Conservation (phyloP, 2,888 invertebrate species). For the Lumbricus terrestris region DNA sequence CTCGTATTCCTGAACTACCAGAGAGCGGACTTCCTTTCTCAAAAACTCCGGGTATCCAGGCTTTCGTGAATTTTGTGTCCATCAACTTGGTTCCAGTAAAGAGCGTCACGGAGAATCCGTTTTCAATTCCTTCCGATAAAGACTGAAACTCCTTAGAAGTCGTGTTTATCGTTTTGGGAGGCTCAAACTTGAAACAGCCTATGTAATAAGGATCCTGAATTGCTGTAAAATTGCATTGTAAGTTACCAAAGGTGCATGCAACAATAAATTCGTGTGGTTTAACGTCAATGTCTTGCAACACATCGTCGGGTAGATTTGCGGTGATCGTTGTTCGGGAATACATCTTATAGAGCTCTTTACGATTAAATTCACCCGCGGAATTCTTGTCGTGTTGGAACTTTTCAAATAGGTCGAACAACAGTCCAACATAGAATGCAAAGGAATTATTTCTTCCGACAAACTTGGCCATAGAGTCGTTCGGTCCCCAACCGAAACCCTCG, state of each 20-base stretch:
- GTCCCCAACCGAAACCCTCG: background rate
- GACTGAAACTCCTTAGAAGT: background rate
- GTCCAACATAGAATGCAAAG: background rate
- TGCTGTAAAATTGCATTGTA: background rate
- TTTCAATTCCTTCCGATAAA: background rate
- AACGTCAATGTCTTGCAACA: background rate
- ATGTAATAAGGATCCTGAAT: background rate
- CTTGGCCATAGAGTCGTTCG: background rate
- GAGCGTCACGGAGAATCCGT: background rate
- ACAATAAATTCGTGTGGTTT: background rate
- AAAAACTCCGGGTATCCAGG: background rate
- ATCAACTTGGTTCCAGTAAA: background rate
- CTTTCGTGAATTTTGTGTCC: background rate
- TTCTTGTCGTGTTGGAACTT: background rate
- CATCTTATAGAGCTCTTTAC: background rate
- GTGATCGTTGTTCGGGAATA: background rate
- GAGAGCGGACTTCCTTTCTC: background rate
- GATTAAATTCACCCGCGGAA: background rate
- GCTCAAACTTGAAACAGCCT: background rate
- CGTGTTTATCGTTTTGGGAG: background rate
- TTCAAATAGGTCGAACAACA: background rate
- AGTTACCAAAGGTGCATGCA: background rate
- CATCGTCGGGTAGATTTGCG: background rate
- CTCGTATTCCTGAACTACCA: background rate
- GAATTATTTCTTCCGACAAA: background rate